These are phyloP conservation scores for Antheraea assamensis DNA, from an alignment of 2,888 invertebrate species.

Conservation along the genomic window DNA sequence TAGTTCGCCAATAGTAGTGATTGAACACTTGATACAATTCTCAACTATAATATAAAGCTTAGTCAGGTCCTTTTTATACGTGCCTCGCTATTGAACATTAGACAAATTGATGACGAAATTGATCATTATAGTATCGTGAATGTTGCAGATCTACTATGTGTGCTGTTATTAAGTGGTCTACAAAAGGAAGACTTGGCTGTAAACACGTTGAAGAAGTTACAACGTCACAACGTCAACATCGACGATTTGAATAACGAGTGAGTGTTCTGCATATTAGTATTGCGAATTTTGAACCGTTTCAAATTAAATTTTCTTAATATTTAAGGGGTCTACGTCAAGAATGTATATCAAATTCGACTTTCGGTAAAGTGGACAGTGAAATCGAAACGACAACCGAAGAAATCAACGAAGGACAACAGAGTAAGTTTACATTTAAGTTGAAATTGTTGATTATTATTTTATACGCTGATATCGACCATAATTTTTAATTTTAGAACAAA, in stretches of 20 bases:
- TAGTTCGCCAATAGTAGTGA: background rate
- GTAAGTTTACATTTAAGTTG: slow-evolving; percentile 8
- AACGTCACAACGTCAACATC: slow-evolving; percentile 63
- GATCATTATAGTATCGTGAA: slow-evolving; percentile 20
- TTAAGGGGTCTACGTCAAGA: slow-evolving; percentile 35
- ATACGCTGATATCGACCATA: background rate
- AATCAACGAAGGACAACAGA: slow-evolving; percentile 3
- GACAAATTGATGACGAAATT: slow-evolving; percentile 3
- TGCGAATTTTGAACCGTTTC: background rate
- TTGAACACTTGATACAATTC: background rate
- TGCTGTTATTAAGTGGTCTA: slow-evolving; percentile 67
- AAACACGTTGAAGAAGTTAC: slow-evolving; percentile 58
- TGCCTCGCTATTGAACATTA: background rate
- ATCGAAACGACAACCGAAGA: slow-evolving; percentile 19
- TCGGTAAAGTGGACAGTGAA: slow-evolving; percentile 4
- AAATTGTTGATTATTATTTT: background rate
- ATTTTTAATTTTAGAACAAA: slow-evolving; percentile 7
- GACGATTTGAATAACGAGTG: slow-evolving; percentile 64
- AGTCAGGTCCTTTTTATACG: background rate
- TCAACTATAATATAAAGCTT: background rate
- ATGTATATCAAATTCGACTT: slow-evolving; percentile 31
- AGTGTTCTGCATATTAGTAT: slow-evolving; percentile 37
- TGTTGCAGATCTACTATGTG: slow-evolving; percentile 73
- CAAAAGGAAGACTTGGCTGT: slow-evolving; percentile 70
- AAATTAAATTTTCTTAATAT: slow-evolving; percentile 16